Percentiles rank a stretch among this genome's conserved stretches.
These are phyloP conservation scores for Augochlorella aurata DNA, from an alignment of 2,888 invertebrate genomes.

Conservation along the genomic window DNA sequence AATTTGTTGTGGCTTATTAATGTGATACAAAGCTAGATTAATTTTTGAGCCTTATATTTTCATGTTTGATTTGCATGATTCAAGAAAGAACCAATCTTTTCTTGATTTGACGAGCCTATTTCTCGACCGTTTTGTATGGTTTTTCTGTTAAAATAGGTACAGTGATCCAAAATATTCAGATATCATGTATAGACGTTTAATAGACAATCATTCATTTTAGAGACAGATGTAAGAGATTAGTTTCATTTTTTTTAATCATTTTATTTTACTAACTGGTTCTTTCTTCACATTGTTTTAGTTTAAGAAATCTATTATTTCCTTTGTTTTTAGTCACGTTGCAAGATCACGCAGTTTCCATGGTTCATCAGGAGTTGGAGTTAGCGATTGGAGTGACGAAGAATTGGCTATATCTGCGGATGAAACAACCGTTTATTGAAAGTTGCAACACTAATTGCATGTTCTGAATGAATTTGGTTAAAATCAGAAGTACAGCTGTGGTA, in stretches of 20 bases:
- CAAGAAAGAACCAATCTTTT: conserved; percentile 50
- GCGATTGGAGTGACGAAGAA: conserved; percentile 77
- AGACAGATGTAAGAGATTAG: neutral
- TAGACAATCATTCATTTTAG: neutral
- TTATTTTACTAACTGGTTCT: conserved; percentile 42
- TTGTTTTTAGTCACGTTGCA: conserved; percentile 83
- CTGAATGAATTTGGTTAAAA: conserved; percentile 32
- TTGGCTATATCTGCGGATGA: conserved; percentile 75
- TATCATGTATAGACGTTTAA: conserved; percentile 8
- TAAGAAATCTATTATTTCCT: conserved; percentile 43
- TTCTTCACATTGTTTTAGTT: conserved; percentile 38
- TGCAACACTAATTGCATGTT: conserved; percentile 29
- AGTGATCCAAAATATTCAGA: conserved; percentile 19
- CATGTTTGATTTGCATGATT: conserved; percentile 51
- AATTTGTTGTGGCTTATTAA: conserved; percentile 55
- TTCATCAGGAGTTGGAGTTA: conserved; percentile 82
- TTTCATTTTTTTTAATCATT: neutral
- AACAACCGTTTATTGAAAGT: conserved; percentile 68
- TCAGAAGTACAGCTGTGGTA: conserved; percentile 42
- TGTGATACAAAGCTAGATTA: conserved; percentile 51
- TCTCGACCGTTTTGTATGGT: neutral
- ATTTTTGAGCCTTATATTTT: conserved; percentile 35
- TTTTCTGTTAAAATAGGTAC: neutral
- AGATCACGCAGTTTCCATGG: conserved; percentile 87
- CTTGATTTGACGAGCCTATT: neutral